phyloP scores from a whole-genome alignment of 2,888 invertebrate genomes.

The Poecilobothrus nobilitatus region DNA sequence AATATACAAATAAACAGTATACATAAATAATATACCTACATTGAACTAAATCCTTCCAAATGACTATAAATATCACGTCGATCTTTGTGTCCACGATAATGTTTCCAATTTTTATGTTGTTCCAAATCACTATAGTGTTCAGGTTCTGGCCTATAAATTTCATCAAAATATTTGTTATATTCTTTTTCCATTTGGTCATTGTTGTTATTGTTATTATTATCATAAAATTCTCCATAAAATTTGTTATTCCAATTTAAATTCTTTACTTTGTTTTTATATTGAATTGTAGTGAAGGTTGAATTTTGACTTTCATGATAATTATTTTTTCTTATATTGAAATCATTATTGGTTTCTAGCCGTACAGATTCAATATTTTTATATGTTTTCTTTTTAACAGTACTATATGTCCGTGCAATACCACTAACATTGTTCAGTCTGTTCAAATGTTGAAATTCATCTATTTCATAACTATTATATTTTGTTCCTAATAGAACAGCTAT shows the following conservation, averaged over 20 bases:
- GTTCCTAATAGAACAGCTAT: too few species aligned
- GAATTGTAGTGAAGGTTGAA: background rate
- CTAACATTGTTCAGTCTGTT: too few species aligned
- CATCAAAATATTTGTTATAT: background rate
- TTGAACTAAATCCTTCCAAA: conserved; percentile 31
- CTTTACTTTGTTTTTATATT: background rate
- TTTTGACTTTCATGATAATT: conserved; percentile 1
- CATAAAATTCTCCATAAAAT: background rate
- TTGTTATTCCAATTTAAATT: background rate
- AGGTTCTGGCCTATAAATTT: conserved; percentile 16
- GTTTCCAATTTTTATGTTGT: conserved; percentile 26
- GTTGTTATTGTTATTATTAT: background rate
- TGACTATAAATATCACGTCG: conserved; percentile 36
- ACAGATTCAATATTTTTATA: background rate
- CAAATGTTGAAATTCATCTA: too few species aligned
- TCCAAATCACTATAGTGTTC: conserved; percentile 29
- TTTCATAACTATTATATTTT: too few species aligned
- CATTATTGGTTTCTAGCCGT: background rate
- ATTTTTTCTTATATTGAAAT: background rate
- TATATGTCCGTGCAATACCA: background rate
- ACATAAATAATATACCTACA: conserved; percentile 26
- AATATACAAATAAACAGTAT: too few species aligned
- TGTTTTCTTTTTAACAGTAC: background rate
- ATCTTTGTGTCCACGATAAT: conserved; percentile 35
- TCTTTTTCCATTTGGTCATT: background rate